Evolutionary conservation across 2,888 invertebrate genomes (phyloP), one percentile per base, ranked within the genome.

Genomic region (Oxyscelio sp.): DNA sequence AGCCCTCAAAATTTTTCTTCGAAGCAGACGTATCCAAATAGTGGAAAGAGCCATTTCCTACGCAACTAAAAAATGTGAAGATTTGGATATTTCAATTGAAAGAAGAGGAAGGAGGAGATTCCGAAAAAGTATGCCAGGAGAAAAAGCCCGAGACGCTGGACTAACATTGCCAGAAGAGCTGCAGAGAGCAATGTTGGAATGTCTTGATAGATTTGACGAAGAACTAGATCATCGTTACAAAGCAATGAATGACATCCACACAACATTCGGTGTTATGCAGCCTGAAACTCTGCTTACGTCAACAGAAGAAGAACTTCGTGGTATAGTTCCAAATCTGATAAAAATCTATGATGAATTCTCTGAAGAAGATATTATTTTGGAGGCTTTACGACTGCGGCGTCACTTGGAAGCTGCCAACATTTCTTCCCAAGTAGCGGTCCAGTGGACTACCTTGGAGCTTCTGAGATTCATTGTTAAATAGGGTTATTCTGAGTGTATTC

Each of bases 341-440:
- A 22, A 40, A 21, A 21, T 40, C 13, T 59, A 59, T 21, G 59
- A 59, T 40, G 59, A 59, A 40, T 19, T 59, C 13, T 19, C n/a
- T 40, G 59, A 59, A 40, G 19, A 21, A 21, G 59, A 59, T 13
- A 19, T 59, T 15, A 21, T 59, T 19, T 31, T 40, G 17, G 59
- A 59, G 22, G 22, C 40, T 15, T 22, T 22, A 3, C 17, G 40
- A 40, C 17, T 43, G 38, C 40, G 59, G 13, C 17, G 40, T 19
- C 59, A 59, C 40, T 59, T 59, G 19, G 22, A 59, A 59, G 59
- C 59, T 21, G 43, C 59, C 13, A 59, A 40, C 15, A 38, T 59
- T 21, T 17, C 17, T 59, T 40, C 22, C n/a, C 2, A 21, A 38
- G 40, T 22, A 17, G 40, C 59, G 21, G 22, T n/a, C n/a, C 6